Evolutionary conservation across 2,888 invertebrate genomes (phyloP), one percentile per base, ranked within the genome.

Genomic region (Frankliniella intonsa): DNA sequence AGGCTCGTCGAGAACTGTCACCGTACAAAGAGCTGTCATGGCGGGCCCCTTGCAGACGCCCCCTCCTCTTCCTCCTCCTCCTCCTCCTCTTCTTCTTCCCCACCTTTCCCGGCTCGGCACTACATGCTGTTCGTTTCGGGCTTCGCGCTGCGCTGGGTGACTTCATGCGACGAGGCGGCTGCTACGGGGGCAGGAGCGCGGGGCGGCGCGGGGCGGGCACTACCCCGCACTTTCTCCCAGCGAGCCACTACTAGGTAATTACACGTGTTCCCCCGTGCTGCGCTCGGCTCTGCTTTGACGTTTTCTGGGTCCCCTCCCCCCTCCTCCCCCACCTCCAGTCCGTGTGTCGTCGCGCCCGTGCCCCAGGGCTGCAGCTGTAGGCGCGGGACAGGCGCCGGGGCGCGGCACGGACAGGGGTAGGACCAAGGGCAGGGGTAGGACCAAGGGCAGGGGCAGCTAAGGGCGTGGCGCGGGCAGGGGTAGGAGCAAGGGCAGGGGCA

Each of bases 181-280:
- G 69, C 69, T 19, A 14, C 55, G 55, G 14, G 55, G 9, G 25
- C 69, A 12, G 69, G 22, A 25, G 69, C 25, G 69, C 69, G n/a
- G 65, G n/a, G 22, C 22, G 22, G n/a, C 65, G 69, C 22, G 69
- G 69, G n/a, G 69, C 12, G 69, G 25, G 12, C 69, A 25, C 69
- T 76, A 22, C 69, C 22, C 69, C 25, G 25, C 69, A 76, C 69
- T 76, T 76, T 76, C 69, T 76, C 69, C 69, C 69, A 11, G n/a
- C n/a, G 62, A 17, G 62, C 62, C 55, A 55, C 55, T 76, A 76
- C 69, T 10, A 25, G 69, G 69, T 76, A 76, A 76, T 76, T 76
- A 76, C 69, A 76, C 69, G 25, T 76, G 69, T 25, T 76, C 62
- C 62, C 5, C 62, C 62, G 62, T 17, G 17, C 69, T 25, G 69